Conservation (phyloP, 2,888 invertebrate genomes). For the Phaedon cochleariae region DNA sequence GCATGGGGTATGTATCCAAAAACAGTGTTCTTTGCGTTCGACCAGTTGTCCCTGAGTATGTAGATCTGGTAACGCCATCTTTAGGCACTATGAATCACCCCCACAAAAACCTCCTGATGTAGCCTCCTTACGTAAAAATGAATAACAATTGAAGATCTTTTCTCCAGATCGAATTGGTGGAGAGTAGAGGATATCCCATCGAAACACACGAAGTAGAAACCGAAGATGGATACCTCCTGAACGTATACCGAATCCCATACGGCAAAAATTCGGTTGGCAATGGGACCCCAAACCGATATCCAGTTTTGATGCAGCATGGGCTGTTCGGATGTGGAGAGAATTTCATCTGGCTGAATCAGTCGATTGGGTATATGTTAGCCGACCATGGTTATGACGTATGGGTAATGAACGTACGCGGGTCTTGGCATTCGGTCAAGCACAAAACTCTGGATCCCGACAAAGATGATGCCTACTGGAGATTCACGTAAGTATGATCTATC, state of each 20-base stretch:
- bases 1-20: too few relatives aligned
- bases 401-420: slow-evolving; percentile 84
- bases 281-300: slow-evolving; percentile 56
- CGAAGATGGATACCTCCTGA: slow-evolving; percentile 79
- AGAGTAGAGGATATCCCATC: slow-evolving; percentile 65
- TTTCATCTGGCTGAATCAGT: slow-evolving; percentile 75
- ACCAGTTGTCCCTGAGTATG: too few relatives aligned
- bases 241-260: slow-evolving; percentile 74
- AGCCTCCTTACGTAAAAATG: too few relatives aligned
- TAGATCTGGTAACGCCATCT: too few relatives aligned
- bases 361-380: slow-evolving; percentile 68
- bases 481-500: slow-evolving; percentile 54
- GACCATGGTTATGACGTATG: slow-evolving; percentile 81
- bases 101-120: too few relatives aligned
- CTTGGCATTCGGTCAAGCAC: slow-evolving; percentile 71
- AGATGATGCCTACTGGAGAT: slow-evolving; percentile 68
- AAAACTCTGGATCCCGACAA: slow-evolving; percentile 59
- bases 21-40: too few relatives aligned
- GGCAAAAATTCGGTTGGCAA: background rate
- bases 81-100: too few relatives aligned
- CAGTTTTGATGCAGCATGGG: slow-evolving; percentile 74
- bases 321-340: slow-evolving; percentile 76
- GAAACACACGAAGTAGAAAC: slow-evolving; percentile 74
- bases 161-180: background rate
- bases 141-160: too few relatives aligned